A percentile compares a stretch with the other conserved stretches of the same genome.
These are phyloP conservation scores for Corythaixoides concolor DNA, from an alignment of 2,113 vertebrate species.

Conservation along the genomic window DNA sequence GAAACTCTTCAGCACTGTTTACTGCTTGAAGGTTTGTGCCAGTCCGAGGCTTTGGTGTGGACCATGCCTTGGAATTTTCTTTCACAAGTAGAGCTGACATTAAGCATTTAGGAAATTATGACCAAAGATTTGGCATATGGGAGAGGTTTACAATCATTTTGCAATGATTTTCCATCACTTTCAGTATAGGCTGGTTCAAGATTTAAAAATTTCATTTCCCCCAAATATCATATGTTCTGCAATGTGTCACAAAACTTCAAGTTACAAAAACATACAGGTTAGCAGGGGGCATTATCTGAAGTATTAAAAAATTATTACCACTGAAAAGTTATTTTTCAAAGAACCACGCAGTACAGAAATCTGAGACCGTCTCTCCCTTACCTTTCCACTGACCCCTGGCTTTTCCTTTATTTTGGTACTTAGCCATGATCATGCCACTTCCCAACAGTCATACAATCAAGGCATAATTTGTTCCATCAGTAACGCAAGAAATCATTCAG, in stretches of 20 bases:
- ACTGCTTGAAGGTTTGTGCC: not conserved
- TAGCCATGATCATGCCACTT: not conserved
- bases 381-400: not conserved
- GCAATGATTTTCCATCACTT: not conserved
- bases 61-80: not conserved
- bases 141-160: not conserved
- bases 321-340: not conserved
- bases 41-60: not conserved
- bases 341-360: not conserved
- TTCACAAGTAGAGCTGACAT: not conserved
- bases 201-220: not conserved
- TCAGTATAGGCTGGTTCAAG: not conserved
- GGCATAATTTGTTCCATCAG: not conserved
- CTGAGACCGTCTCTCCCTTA: not conserved
- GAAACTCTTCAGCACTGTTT: not conserved
- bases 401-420: not conserved
- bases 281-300: not conserved
- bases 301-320: too few relatives aligned
- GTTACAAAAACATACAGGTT: not conserved
- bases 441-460: not conserved
- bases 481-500: slow-evolving; percentile 3
- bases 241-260: not conserved
- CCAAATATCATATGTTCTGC: not conserved
- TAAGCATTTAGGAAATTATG: not conserved
- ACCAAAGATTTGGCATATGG: not conserved